These are phyloP conservation scores for Myiozetetes cayanensis DNA, from an alignment of 2,113 vertebrate species.

Conservation along the genomic window DNA sequence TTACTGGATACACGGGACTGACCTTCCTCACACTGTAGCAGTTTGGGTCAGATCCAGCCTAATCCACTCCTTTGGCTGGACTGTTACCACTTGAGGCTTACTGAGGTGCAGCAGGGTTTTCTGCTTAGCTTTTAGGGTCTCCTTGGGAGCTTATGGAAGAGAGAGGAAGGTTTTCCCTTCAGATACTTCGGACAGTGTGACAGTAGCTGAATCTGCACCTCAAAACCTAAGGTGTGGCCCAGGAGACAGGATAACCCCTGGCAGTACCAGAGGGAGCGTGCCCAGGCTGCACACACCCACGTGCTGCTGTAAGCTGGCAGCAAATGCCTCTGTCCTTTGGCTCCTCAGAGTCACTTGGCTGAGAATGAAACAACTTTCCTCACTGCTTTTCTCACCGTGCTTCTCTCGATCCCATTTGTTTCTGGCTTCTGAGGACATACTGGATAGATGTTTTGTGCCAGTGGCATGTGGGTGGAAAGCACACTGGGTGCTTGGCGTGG, in stretches of 20 bases:
- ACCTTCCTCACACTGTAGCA: background rate
- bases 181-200: background rate
- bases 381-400: background rate
- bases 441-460: background rate
- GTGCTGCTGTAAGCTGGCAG: background rate
- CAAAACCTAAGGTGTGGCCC: background rate
- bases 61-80: background rate
- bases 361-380: background rate
- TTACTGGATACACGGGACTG: background rate
- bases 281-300: background rate
- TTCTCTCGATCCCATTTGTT: background rate
- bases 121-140: background rate
- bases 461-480: background rate
- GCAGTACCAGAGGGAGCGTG: background rate
- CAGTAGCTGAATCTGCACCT: background rate
- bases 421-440: background rate
- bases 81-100: background rate
- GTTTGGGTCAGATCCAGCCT: background rate
- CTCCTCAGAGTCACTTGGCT: background rate
- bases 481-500: rapidly evolving
- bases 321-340: background rate
- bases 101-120: background rate
- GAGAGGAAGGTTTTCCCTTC: background rate
- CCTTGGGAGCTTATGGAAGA: background rate
- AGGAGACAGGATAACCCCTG: background rate